phyloP scores from a whole-genome alignment of 2,888 invertebrate genomes.

The Lasioglossum morio region DNA sequence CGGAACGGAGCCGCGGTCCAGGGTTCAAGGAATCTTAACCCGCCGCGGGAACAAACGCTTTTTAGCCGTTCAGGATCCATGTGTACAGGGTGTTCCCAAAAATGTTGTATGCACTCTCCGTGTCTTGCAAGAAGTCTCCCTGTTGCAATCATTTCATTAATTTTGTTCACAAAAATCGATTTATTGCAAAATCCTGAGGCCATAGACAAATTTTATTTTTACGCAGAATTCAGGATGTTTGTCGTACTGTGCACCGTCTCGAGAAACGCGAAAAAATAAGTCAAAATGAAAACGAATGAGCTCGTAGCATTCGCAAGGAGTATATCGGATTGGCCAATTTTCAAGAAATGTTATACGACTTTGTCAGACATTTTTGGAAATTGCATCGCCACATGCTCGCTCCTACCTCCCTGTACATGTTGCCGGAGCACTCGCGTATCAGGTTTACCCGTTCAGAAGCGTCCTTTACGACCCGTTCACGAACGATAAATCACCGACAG shows the following conservation, averaged over 20 bases:
- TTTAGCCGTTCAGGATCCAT: not conserved
- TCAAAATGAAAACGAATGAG: too few relatives aligned
- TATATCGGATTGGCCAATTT: too few relatives aligned
- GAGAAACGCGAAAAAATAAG: too few relatives aligned
- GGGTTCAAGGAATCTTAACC: not conserved
- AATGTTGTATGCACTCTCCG: too few relatives aligned
- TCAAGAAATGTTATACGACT: not conserved
- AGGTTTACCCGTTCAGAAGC: conserved; percentile 20
- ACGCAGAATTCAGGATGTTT: too few relatives aligned
- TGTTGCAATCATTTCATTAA: too few relatives aligned
- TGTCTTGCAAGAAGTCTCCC: too few relatives aligned
- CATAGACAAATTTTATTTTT: too few relatives aligned
- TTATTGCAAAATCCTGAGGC: too few relatives aligned
- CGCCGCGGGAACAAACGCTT: not conserved
- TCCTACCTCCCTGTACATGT: not conserved
- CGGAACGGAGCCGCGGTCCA: not conserved
- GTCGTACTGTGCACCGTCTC: too few relatives aligned
- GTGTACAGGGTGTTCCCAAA: not conserved
- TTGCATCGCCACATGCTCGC: not conserved
- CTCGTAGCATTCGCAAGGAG: too few relatives aligned
- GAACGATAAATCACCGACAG: conserved; percentile 59
- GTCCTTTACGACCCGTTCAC: conserved; percentile 48
- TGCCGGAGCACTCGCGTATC: not conserved
- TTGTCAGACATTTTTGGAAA: not conserved
- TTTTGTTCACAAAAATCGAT: too few relatives aligned